A percentile compares a stretch with the other conserved stretches of the same genome.
phyloP scores from a whole-genome alignment of 2,888 invertebrate genomes.

The Cryptus viduatorius region DNA sequence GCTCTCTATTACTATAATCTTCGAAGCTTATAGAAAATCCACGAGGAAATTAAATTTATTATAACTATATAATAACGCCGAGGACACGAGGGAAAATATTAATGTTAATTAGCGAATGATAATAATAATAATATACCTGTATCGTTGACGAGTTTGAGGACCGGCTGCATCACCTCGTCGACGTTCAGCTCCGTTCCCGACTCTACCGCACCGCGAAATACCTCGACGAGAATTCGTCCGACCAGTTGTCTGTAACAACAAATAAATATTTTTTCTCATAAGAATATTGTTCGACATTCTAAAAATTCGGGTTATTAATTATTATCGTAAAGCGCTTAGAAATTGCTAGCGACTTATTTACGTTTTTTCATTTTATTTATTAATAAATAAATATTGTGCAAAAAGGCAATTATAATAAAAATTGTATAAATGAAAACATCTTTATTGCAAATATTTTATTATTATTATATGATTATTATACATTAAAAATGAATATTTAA shows the following conservation, averaged over 20 bases:
- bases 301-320: not conserved
- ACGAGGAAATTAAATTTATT: not conserved
- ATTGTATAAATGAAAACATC: too few species aligned
- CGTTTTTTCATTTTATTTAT: too few species aligned
- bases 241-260: constrained; percentile 87
- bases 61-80: not conserved
- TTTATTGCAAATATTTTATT: not conserved
- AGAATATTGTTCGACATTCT: not conserved
- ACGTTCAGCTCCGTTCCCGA: constrained; percentile 74
- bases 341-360: too few species aligned
- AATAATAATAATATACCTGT: constrained; percentile 72
- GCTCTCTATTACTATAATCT: constrained; percentile 4
- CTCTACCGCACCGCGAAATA: constrained; percentile 85
- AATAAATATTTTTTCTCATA: constrained; percentile 15
- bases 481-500: not conserved
- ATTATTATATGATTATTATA: not conserved
- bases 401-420: too few species aligned
- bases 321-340: not conserved
- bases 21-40: not conserved
- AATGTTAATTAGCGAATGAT: constrained; percentile 33
- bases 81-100: not conserved
- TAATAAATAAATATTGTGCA: not conserved
- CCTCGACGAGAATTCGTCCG: constrained; percentile 87
- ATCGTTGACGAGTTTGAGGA: constrained; percentile 76
- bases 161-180: constrained; percentile 76